Conservation (phyloP, 2,113 vertebrate species). For the Dissostichus mawsoni region DNA sequence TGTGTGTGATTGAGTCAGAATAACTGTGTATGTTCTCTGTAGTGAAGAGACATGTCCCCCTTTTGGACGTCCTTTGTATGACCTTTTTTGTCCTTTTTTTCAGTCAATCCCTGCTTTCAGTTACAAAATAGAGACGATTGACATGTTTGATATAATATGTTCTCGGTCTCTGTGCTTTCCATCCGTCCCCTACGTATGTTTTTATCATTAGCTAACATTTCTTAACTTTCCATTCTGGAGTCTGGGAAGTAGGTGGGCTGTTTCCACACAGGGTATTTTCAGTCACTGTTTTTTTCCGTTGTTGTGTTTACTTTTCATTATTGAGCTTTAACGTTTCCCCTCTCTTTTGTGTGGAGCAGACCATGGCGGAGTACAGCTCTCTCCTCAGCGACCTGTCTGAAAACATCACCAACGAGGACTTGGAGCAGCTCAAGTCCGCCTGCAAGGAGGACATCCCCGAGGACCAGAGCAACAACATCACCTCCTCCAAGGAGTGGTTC, state of each 20-base stretch:
- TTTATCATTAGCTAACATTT: slow-evolving; percentile 53
- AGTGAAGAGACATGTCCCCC: background rate
- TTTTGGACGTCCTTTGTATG: background rate
- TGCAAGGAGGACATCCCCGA: slow-evolving; percentile 96
- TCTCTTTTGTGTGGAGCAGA: slow-evolving; percentile 63
- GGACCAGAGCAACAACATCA: slow-evolving; percentile 91
- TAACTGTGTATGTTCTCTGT: too few species aligned
- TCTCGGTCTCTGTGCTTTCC: slow-evolving; percentile 8
- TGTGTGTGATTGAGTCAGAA: too few species aligned
- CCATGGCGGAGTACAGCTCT: slow-evolving; percentile 93
- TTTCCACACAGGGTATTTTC: slow-evolving; percentile 1
- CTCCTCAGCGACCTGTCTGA: slow-evolving; percentile 92
- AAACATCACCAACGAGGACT: slow-evolving; percentile 94
- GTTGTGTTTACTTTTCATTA: background rate
- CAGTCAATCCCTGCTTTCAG: background rate
- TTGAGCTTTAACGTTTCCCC: background rate
- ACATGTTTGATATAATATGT: background rate
- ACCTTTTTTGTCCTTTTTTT: background rate
- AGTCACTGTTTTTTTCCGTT: background rate
- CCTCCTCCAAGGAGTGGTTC: slow-evolving; percentile 93
- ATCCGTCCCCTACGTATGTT: slow-evolving; percentile 42
- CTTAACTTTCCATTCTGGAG: slow-evolving; percentile 24
- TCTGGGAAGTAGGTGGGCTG: slow-evolving; percentile 69
- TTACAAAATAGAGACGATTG: too few species aligned
- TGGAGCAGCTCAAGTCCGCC: slow-evolving; percentile 95